Base-by-base conservation (phyloP, 2,113 vertebrate species). In the Camelus bactrianus region DNA sequence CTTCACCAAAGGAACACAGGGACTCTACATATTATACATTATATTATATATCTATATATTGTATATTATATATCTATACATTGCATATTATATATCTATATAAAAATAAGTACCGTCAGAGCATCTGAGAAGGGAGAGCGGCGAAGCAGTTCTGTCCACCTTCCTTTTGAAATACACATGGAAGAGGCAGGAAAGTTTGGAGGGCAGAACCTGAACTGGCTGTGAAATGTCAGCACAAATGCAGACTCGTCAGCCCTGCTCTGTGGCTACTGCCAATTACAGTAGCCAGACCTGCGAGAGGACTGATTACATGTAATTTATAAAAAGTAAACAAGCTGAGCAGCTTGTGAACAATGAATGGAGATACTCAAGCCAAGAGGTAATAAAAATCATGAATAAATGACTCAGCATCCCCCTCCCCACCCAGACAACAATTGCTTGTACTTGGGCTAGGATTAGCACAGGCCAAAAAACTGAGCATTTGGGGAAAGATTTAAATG, bases 321-420 rank as follows among this genome's bases (percentile, higher is more conserved):
- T 98, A 96, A 96, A 89, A 98, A 98, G 97, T 95, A 97, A 98
- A 97, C 96, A 97, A 95, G 93, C 30, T 89, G 95, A 58, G 86
- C 42, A 9, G 94, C 91, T 93, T 86, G 70, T 35, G 97, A 96
- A 95, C 94, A 94, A 97, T 73, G 72, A 96, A 96, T 89, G 14
- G 22, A 50, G 96, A 94, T 30, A 96, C 48, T 86, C 65, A 91
- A 95, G 97, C 96, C 92, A 95, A 97, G 94, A 98, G 93, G 0
- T 96, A 95, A 98, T 96, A 98, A 98, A 97, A 97, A 97, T 92
- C 81, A 81, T 67, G 85, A 97, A 97, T 42, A 94, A 95, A 90
- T 94, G 97, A 97, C 86, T 97, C 97, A 93, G 96, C 93, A 70
- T 22, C 20, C 75, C 95, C 91, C 91, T 79, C 62, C 22, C 75